Evolutionary conservation across 2,113 vertebrate species (phyloP), one percentile per base, ranked within the genome.

Genomic region (Craseonycteris thonglongyai): DNA sequence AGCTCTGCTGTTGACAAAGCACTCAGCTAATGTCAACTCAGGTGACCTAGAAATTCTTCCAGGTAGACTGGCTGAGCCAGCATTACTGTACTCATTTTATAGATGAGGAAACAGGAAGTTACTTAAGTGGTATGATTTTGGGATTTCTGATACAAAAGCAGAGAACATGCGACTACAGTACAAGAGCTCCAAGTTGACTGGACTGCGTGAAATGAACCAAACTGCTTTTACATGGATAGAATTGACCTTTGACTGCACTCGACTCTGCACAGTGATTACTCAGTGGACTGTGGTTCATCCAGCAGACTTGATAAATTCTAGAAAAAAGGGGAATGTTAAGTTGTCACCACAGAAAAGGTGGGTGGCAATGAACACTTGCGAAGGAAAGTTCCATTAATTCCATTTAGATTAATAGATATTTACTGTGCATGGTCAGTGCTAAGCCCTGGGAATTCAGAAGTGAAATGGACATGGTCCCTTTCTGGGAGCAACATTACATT

Each of bases 161-260:
- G 51, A 91, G 38, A 72, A n/a, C 9, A 19, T 1, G 6, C 58
- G 58, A 61, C 49, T 28, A 3, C 30, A 30, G 51, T 0, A 21
- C 0, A 68, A 88, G 63, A 12, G 16, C 21, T 16, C 47, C 30
- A 11, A 38, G 38, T 0, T 4, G 78, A 71, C 30, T 1, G 22
- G 30, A 15, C 40, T n/a, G 65, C n/a, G 40, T 78, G 65, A 74
- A 72, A 88, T 2, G 10, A 90, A 59, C 11, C 6, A 9, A 71
- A 42, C 33, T 7, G 3, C 40, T 81, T 66, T 75, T 15, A 26
- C 9, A 4, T 1, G 26, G 33, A 87, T 0, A 47, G 8, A 91
- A 35, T 30, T 38, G 63, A 80, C n/a, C 33, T 38, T 68, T 3
- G 0, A 10, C 1, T 14, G 35, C n/a, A n/a, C 33, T n/a, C 11